A percentile compares a stretch with the other conserved stretches of the same genome.
phyloP scores from a whole-genome alignment of 2,797 vertebrate genomes.

The Brachymystax lenok region DNA sequence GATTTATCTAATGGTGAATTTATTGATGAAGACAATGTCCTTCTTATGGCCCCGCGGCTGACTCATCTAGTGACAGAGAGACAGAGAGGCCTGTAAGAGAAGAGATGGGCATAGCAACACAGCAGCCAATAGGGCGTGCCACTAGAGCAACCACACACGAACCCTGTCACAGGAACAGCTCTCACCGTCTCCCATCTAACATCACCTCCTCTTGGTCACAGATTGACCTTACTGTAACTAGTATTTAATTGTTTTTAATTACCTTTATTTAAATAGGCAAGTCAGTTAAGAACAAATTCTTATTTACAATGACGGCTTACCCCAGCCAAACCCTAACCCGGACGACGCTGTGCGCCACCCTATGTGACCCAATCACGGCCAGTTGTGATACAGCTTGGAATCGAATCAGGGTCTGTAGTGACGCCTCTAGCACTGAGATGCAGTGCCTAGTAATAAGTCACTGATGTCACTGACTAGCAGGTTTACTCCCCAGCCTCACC shows the following conservation, averaged over 20 bases:
- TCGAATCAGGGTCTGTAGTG: too few relatives aligned
- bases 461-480: neutral
- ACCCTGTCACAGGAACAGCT: constrained; percentile 48
- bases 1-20: constrained; percentile 51
- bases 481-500: neutral
- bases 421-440: too few relatives aligned
- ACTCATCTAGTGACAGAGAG: constrained; percentile 56
- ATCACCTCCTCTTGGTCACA: constrained; percentile 6
- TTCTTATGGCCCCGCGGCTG: constrained; percentile 30
- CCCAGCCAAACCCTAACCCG: too few relatives aligned
- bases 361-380: too few relatives aligned
- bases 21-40: constrained; percentile 36
- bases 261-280: too few relatives aligned
- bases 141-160: constrained; percentile 27
- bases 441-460: neutral
- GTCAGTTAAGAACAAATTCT: too few relatives aligned
- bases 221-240: too few relatives aligned
- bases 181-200: constrained; percentile 33
- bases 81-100: constrained; percentile 27
- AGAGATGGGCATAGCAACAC: constrained; percentile 73
- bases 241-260: too few relatives aligned
- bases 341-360: too few relatives aligned
- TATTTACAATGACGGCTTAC: too few relatives aligned
- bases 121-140: constrained; percentile 69
- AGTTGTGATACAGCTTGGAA: too few relatives aligned